Evolutionary conservation across 2,888 invertebrate species (phyloP), one percentile per base, ranked within the genome.

Genomic region (Synergus japonicus): DNA sequence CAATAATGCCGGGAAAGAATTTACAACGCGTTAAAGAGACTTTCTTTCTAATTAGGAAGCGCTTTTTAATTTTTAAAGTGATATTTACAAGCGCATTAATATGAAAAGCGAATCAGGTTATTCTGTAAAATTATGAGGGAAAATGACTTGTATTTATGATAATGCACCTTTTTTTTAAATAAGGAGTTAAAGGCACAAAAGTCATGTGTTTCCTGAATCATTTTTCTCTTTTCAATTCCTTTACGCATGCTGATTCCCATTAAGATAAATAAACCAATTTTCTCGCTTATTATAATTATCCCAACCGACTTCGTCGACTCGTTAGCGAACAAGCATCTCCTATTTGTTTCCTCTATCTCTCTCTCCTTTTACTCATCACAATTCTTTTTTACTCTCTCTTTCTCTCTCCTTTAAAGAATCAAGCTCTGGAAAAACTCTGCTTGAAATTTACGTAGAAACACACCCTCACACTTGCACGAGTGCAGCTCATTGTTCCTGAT

Each of bases 211-310:
- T 60, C 8, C 46, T 15, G 44, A 29, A 46, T 44, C 46, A 22
- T 44, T 67, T 22, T 22, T 22, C 22, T 15, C 22, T 46, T 22
- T 69, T 49, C 49, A 15, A 49, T 29, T 15, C 49, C 46, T 49
- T 29, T 69, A 22, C 15, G 7, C 49, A 69, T 49, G 49, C 15
- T 37, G 49, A 49, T 69, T 66, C 46, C 46, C 44, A 49, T 69
- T 54, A 37, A 54, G 37, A 73, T 73, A 54, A 73, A 54, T 41
- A 37, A 54, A 73, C 49, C 29, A 73, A 54, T 73, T 73, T 73
- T 73, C 54, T 49, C 54, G 18, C 9, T 43, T 43, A 54, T 54
- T 73, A n/a, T 37, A 73, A 73, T 69, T 37, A 49, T 12, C 22
- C 22, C 49, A 69, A n/a, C 15, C 22, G 22, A 60, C 22, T 22